These are phyloP conservation scores for Halotydeus destructor DNA, from an alignment of 1,140 invertebrate genomes.

Conservation along the genomic window DNA sequence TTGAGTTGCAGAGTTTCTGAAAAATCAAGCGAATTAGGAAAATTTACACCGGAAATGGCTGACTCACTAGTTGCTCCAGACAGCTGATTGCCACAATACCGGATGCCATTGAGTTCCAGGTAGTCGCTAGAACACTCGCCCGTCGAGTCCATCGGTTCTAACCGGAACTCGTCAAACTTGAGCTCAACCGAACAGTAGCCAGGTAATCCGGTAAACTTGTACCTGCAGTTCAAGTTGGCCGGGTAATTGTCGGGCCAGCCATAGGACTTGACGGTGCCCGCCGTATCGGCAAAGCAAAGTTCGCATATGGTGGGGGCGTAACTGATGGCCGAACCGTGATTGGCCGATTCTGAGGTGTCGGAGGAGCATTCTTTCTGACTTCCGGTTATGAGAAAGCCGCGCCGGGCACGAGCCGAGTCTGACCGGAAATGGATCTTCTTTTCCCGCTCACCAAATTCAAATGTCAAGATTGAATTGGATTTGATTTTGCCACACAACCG, in stretches of 20 bases:
- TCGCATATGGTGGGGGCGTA: conserved; percentile 14
- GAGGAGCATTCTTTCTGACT: conserved; percentile 13
- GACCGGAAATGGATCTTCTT: conserved; percentile 14
- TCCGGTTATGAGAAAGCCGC: conserved; percentile 14
- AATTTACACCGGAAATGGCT: background rate
- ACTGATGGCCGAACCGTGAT: background rate
- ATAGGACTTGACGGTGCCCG: conserved; percentile 15
- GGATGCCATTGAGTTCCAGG: conserved; percentile 18
- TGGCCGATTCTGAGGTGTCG: background rate
- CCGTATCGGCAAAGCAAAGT: conserved; percentile 15
- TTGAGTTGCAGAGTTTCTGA: conserved; percentile 10
- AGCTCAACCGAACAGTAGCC: conserved; percentile 16
- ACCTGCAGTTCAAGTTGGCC: conserved; percentile 14
- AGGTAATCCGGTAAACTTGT: conserved; percentile 14
- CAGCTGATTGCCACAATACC: conserved; percentile 19
- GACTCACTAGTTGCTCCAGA: conserved; percentile 18
- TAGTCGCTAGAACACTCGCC: conserved; percentile 16
- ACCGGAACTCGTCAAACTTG: conserved; percentile 17
- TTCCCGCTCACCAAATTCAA: conserved; percentile 8
- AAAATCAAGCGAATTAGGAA: background rate
- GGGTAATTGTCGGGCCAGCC: conserved; percentile 18
- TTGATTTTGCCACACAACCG: conserved; percentile 8
- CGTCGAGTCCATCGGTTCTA: conserved; percentile 12
- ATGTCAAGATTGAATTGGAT: conserved; percentile 2
- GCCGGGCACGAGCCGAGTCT: background rate